These are phyloP conservation scores for Lampris incognitus DNA, from an alignment of 2,113 vertebrate species.

Conservation along the genomic window DNA sequence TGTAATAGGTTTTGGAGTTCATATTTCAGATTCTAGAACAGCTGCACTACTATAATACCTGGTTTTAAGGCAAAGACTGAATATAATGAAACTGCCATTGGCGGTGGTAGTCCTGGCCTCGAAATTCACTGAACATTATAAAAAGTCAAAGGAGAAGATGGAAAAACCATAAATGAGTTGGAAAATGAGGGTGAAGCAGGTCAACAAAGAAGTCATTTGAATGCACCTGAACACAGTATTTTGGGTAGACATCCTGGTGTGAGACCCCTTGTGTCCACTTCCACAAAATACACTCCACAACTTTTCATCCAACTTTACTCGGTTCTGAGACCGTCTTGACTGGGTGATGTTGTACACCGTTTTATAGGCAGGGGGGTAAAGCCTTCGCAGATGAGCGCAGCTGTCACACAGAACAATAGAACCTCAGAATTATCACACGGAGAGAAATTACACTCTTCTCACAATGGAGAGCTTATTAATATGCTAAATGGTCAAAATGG, in stretches of 20 bases:
- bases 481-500: too few species aligned
- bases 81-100: slow-evolving; percentile 11
- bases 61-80: not conserved
- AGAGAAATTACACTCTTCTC: too few species aligned
- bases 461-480: too few species aligned
- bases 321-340: too few species aligned
- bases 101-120: slow-evolving; percentile 4
- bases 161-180: slow-evolving; percentile 36
- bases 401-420: too few species aligned
- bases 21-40: not conserved
- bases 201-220: slow-evolving; percentile 58
- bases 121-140: not conserved
- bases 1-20: too few species aligned
- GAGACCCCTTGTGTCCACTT: not conserved
- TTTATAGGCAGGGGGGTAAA: too few species aligned
- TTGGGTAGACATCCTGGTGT: slow-evolving; percentile 41
- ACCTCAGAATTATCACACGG: too few species aligned
- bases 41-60: not conserved
- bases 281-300: not conserved
- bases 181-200: slow-evolving; percentile 58
- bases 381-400: too few species aligned
- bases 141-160: slow-evolving; percentile 17
- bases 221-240: slow-evolving; percentile 22
- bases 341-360: not conserved
- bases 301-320: not conserved